Conservation (phyloP, 2,113 vertebrate species). For the Corynorhinus townsendii region DNA sequence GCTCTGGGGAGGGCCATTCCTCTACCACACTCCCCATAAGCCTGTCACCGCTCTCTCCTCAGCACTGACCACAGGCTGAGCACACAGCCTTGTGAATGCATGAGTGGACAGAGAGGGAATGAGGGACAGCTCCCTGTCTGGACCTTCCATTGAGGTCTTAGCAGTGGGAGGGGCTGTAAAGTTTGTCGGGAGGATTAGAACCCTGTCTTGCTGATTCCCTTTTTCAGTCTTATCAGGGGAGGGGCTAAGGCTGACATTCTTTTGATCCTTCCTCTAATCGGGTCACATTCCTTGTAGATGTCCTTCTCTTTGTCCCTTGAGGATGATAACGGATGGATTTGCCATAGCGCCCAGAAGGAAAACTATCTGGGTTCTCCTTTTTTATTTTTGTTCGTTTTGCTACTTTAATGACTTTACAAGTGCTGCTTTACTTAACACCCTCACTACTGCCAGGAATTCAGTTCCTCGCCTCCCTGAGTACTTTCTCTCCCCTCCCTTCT, state of each 20-base stretch:
- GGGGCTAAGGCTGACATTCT: not conserved
- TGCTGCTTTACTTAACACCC: not conserved
- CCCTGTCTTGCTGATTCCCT: not conserved
- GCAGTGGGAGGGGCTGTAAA: too few relatives aligned
- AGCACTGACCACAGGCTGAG: not conserved
- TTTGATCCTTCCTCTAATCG: not conserved
- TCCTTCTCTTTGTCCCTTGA: not conserved
- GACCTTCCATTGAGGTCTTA: not conserved
- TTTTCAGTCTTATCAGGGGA: not conserved
- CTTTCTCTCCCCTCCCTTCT: not conserved
- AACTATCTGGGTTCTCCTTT: not conserved
- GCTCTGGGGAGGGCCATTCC: not conserved
- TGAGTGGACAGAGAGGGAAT: not conserved
- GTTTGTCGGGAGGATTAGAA: not conserved
- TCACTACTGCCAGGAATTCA: not conserved
- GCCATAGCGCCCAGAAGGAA: not conserved
- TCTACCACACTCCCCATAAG: not conserved
- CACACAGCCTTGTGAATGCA: not conserved
- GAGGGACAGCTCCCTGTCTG: not conserved
- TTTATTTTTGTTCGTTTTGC: not conserved
- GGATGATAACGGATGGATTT: not conserved
- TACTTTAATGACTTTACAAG: not conserved
- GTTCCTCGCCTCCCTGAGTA: not conserved
- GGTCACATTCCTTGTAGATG: not conserved
- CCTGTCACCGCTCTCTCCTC: not conserved